A percentile compares a stretch with the other conserved stretches of the same genome.
phyloP scores from a whole-genome alignment of 92 coral and sea anemone species.

The Umimayanthus kanabou region DNA sequence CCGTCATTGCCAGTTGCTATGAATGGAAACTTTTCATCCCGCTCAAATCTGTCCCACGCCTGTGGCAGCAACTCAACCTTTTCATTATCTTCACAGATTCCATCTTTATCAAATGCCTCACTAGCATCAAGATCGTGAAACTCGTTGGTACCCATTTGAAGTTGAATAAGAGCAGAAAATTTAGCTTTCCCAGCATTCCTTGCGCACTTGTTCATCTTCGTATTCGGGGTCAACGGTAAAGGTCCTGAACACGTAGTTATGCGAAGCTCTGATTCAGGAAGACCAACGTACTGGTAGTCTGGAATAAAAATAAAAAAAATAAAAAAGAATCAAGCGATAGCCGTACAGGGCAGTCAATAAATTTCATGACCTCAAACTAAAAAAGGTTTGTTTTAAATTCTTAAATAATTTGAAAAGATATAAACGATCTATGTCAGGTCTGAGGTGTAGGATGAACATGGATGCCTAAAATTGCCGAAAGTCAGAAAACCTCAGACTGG shows the following conservation, averaged over 20 bases:
- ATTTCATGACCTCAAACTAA: no score
- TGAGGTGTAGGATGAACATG: no score
- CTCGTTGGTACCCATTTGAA: neutral
- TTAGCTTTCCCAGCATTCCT: constrained; percentile 14
- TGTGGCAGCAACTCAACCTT: neutral
- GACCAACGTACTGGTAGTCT: neutral
- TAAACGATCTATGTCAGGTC: no score
- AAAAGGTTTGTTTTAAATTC: no score
- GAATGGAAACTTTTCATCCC: neutral
- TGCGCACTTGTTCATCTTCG: constrained; percentile 5
- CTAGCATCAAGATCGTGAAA: neutral
- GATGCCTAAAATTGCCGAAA: no score
- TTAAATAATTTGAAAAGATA: no score
- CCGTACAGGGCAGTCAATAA: no score
- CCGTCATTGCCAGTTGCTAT: neutral
- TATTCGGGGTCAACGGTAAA: neutral
- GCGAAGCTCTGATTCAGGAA: constrained; percentile 1
- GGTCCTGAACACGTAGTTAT: constrained; percentile 11
- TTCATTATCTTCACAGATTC: neutral
- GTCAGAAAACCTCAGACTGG: no score
- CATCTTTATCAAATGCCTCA: neutral
- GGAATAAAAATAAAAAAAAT: neutral
- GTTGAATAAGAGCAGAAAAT: constrained; percentile 16
- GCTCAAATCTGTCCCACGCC: neutral
- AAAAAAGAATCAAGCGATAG: neutral